Evolutionary conservation across 2,113 vertebrate species (phyloP), one percentile per base, ranked within the genome.

Genomic region (Psilopogon haemacephalus): DNA sequence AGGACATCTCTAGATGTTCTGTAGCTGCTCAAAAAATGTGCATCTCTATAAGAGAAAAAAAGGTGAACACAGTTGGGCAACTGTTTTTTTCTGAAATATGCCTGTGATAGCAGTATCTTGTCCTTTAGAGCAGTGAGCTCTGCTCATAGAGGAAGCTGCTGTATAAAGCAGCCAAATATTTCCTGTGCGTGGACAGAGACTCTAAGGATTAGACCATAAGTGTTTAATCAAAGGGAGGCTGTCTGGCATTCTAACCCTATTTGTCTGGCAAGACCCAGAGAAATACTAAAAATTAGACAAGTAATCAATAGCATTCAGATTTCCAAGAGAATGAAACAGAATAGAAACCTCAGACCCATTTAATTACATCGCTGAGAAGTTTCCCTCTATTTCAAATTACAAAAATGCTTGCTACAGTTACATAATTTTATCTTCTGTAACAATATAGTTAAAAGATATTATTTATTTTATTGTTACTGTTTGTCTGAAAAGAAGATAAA

Each of bases 281-380:
- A 96, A 96, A 94, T 88, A 32, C 58, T 75, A 79, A 40, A 89
- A 89, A 92, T 94, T 63, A 94, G 75, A 78, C 70, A 95, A 95
- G n/a, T 55, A 93, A 96, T 95, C 96, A 90, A 89, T 89, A 95
- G 26, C 62, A 81, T 90, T 90, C 86, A 81, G 84, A 85, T 83
- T 91, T 89, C 55, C 48, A 87, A 85, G 69, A 78, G 80, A 90
- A 75, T 11, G 33, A 9, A 28, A 15, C 2, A 48, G 59, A 91
- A 90, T 38, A 80, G 89, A 86, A 81, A 63, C 42, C 48, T 90
- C 69, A 63, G 60, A 87, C 33, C 68, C 28, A 37, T 84, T 95
- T 94, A 88, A 86, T 70, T 94, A 35, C 76, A 59, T 92, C 17
- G 17, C 76, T 81, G 88, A 68, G 89, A 96, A 93, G 26, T 56